Conservation (phyloP, 2,888 invertebrate species). For the Kuschelorhynchus macadamiae region DNA sequence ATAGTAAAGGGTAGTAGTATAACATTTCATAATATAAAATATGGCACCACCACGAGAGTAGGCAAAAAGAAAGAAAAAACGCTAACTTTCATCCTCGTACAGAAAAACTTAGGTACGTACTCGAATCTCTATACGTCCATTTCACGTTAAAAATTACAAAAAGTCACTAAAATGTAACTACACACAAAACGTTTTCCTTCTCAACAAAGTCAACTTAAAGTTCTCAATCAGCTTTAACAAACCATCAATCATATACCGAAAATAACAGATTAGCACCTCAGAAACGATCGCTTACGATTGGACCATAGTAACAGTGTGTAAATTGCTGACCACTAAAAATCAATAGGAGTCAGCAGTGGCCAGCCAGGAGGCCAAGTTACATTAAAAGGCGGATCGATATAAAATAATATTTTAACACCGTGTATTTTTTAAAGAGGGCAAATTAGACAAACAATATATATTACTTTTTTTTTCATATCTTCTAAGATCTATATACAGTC, state of each 20-base stretch:
- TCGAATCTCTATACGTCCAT: background rate
- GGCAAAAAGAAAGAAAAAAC: constrained; percentile 45
- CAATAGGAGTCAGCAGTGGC: too few species aligned
- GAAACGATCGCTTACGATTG: constrained; percentile 6
- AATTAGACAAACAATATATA: too few species aligned
- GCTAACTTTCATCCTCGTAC: too few species aligned
- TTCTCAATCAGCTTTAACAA: background rate
- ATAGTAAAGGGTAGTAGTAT: constrained; percentile 33
- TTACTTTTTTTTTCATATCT: too few species aligned
- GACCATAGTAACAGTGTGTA: too few species aligned
- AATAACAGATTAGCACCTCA: constrained; percentile 22
- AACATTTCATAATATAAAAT: constrained; percentile 47
- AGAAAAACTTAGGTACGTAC: background rate
- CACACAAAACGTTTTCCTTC: background rate
- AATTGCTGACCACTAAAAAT: too few species aligned
- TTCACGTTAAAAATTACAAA: background rate
- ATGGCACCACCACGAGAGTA: constrained; percentile 45
- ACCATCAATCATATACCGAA: too few species aligned
- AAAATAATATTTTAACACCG: too few species aligned
- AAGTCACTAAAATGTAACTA: constrained; percentile 22
- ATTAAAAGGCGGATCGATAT: too few species aligned
- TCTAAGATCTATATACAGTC: too few species aligned
- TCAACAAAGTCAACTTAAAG: background rate
- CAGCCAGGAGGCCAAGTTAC: too few species aligned
- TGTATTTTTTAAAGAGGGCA: too few species aligned